These are phyloP conservation scores for Excalfactoria chinensis DNA, from an alignment of 2,113 vertebrate genomes.

Conservation along the genomic window DNA sequence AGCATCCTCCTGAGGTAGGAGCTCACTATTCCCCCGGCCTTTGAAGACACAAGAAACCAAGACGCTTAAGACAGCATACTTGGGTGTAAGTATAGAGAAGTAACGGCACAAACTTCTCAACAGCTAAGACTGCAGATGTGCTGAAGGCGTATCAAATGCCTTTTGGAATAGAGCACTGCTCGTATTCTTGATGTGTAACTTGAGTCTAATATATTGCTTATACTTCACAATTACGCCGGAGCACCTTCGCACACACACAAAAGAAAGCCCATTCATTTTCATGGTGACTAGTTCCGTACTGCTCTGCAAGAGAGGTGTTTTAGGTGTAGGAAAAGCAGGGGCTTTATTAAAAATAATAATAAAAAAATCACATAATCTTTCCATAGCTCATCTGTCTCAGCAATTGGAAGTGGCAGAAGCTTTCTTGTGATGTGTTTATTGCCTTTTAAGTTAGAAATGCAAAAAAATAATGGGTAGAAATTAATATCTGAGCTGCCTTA, in stretches of 20 bases:
- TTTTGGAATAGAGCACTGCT: background rate
- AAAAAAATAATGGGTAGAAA: background rate
- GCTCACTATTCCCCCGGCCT: background rate
- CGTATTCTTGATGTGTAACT: background rate
- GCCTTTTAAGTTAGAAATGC: background rate
- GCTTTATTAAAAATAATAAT: background rate
- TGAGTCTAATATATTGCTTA: background rate
- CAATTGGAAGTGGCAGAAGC: background rate
- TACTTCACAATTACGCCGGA: background rate
- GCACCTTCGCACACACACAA: background rate
- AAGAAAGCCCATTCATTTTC: accelerated
- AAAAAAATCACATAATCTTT: background rate
- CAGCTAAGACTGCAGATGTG: background rate
- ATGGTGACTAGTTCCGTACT: background rate
- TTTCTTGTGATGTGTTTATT: background rate
- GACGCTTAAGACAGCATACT: accelerated
- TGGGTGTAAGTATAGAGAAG: background rate
- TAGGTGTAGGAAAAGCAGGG: background rate
- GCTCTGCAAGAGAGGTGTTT: background rate
- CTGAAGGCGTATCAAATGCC: too few species aligned
- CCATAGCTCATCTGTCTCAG: background rate
- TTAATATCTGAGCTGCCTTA: background rate
- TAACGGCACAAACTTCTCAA: background rate
- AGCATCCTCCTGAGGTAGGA: background rate
- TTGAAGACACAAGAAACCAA: background rate